A percentile compares a stretch with the other conserved stretches of the same genome.
phyloP scores from a whole-genome alignment of 2,888 invertebrate genomes.

The Diloba caeruleocephala region DNA sequence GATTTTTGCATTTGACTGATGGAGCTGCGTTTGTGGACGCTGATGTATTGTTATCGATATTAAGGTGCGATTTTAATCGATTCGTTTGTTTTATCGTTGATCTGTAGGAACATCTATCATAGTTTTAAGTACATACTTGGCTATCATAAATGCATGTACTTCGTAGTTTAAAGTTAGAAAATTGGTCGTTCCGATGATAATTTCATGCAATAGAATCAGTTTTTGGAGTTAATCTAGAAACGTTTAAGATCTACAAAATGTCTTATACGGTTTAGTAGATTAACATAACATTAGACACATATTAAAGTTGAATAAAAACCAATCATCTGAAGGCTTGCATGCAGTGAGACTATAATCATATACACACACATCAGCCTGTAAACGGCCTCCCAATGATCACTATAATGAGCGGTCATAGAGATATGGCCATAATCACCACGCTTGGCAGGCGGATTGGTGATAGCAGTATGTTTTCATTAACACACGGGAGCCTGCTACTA shows the following conservation, averaged over 20 bases:
- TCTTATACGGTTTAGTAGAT: too few species aligned
- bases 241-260: background rate
- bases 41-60: conserved; percentile 49
- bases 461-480: too few species aligned
- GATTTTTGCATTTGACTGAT: conserved; percentile 71
- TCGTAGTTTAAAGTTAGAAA: conserved; percentile 12
- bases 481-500: too few species aligned
- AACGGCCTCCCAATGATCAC: too few species aligned
- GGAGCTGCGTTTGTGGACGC: conserved; percentile 43
- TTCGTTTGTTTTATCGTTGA: conserved; percentile 28
- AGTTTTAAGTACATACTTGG: conserved; percentile 19
- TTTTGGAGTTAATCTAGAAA: background rate
- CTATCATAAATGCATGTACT: conserved; percentile 12
- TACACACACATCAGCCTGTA: too few species aligned
- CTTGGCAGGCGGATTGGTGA: too few species aligned
- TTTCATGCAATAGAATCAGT: background rate
- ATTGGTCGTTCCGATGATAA: background rate
- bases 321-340: too few species aligned
- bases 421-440: too few species aligned
- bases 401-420: too few species aligned
- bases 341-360: too few species aligned
- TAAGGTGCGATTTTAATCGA: conserved; percentile 44
- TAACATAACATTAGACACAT: too few species aligned
- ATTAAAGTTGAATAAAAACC: too few species aligned
- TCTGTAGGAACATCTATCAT: conserved; percentile 29